Base-by-base conservation (phyloP, 2,113 vertebrate genomes). In the Pao palembangensis region DNA sequence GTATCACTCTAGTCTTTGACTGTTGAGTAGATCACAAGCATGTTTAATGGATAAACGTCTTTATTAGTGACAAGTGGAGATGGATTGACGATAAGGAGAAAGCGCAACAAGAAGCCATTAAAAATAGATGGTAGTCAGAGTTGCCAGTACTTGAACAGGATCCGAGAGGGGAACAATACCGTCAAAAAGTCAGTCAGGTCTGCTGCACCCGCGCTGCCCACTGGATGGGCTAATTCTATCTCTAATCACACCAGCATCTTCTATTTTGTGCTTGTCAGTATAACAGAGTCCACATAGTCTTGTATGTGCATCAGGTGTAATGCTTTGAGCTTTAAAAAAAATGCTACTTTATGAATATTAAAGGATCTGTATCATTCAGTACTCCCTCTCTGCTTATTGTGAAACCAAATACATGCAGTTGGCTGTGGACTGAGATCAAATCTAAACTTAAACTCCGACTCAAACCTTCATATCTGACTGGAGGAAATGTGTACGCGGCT, bases 101-200 rank as follows among this genome's bases (percentile, higher is more conserved):
- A 61, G 68, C 68, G 85, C 81, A 88, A 85, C 85, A 80, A 79
- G 76, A 75, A 65, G 73, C 61, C 79, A 88, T 89, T 87, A 85
- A 89, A 86, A 82, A 91, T 88, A 68, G 66, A 87, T 67, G 66
- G 51, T 49, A 53, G 63, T 72, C 78, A 84, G 57, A 60, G 72
- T 67, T 75, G 78, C 78, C 78, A 76, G 55, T 41, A 19, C 55
- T 63, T 72, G 78, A 85, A 85, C 38, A 61, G 70, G 73, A 86
- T 76, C 81, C 11, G 63, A 67, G 73, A 73, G 18, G 60, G 52
- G 48, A 73, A 67, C 64, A 58, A 75, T 79, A 63, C 34, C 34
- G 2, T 38, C 34, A 38, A 38, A 31, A 38, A 38, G 34, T 38
- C 34, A 38, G 34, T 38, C 34, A 38, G 34, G 11, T 12, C 34